Conservation (phyloP, 1,140 invertebrate genomes). For the Periplaneta americana region DNA sequence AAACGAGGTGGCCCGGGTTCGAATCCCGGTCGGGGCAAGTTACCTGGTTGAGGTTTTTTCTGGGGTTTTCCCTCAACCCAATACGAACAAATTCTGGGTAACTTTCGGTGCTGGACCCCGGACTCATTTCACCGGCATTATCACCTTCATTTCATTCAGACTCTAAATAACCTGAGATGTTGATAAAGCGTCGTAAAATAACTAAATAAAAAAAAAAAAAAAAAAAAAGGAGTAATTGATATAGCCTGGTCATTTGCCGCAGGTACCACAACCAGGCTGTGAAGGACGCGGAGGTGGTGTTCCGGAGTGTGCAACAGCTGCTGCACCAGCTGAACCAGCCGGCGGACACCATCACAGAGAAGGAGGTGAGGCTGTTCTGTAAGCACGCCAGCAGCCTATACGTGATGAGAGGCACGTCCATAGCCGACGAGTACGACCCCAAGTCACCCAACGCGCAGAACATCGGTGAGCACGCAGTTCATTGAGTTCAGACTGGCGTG, state of each 20-base stretch:
- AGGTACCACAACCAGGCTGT: slow-evolving; percentile 79
- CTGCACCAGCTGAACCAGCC: slow-evolving; percentile 69
- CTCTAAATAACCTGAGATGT: no score
- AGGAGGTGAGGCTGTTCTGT: slow-evolving; percentile 77
- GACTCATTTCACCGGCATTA: no score
- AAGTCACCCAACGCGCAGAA: slow-evolving; percentile 34
- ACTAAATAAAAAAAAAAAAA: no score
- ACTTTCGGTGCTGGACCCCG: no score
- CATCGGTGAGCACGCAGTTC: slow-evolving; percentile 32
- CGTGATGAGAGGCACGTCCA: slow-evolving; percentile 70
- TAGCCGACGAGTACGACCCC: slow-evolving; percentile 43
- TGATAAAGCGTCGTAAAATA: no score
- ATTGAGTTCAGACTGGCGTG: no score
- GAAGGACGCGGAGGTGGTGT: slow-evolving; percentile 75
- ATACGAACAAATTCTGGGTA: no score
- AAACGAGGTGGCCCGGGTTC: no score
- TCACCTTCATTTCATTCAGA: no score
- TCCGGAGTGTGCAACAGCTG: slow-evolving; percentile 72
- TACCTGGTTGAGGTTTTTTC: no score
- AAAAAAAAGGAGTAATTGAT: not conserved
- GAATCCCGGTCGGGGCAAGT: no score
- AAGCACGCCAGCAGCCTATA: slow-evolving; percentile 76
- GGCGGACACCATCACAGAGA: slow-evolving; percentile 64
- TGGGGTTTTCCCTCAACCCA: no score
- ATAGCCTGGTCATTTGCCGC: not conserved